These are phyloP conservation scores for Steinernema hermaphroditum DNA, from an alignment of 2,888 invertebrate genomes.

Conservation along the genomic window DNA sequence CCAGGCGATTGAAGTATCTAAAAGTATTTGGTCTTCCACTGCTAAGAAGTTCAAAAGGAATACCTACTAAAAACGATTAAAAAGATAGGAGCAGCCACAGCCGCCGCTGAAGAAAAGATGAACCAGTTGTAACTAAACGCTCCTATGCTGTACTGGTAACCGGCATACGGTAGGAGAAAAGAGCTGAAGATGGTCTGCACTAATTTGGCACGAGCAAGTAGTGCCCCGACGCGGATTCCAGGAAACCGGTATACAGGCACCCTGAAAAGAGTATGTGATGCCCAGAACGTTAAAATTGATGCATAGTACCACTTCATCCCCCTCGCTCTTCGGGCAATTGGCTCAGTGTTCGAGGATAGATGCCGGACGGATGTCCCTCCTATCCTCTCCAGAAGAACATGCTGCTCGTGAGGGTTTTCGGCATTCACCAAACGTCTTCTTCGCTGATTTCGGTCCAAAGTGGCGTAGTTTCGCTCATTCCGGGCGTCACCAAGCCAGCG, in stretches of 20 bases:
- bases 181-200: conserved; percentile 53
- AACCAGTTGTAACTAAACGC: conserved; percentile 37
- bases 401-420: conserved; percentile 34
- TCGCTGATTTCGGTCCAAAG: background rate
- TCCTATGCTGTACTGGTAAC: conserved; percentile 39
- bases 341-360: conserved; percentile 9
- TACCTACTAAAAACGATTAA: conserved; percentile 49
- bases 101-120: conserved; percentile 38
- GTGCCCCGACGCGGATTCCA: conserved; percentile 42
- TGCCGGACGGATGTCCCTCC: conserved; percentile 34
- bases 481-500: background rate
- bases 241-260: conserved; percentile 54
- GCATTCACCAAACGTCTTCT: background rate
- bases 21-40: conserved; percentile 11
- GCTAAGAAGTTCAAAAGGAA: background rate
- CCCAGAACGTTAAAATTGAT: background rate
- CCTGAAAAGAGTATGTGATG: conserved; percentile 39
- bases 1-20: conserved; percentile 51
- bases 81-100: conserved; percentile 44
- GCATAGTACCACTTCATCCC: background rate
- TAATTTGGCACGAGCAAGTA: conserved; percentile 51
- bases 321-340: background rate
- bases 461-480: background rate
- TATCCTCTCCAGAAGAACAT: conserved; percentile 32
- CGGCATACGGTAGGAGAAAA: conserved; percentile 47